Conservation (phyloP, 2,888 invertebrate species). For the Scaptomyza parva region DNA sequence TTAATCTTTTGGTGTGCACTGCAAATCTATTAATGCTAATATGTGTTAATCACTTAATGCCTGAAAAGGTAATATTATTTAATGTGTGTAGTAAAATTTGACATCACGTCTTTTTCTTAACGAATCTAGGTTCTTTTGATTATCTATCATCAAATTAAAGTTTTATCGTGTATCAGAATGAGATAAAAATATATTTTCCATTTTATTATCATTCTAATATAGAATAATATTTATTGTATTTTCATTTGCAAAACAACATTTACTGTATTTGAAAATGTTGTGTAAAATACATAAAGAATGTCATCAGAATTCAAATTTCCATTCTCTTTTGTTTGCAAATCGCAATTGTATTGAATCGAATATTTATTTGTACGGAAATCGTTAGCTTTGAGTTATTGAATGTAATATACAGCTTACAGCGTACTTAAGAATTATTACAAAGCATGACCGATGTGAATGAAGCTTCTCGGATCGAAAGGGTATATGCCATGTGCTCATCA, state of each 20-base stretch:
- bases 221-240: no score
- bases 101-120: neutral
- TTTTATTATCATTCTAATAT: no score
- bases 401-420: neutral
- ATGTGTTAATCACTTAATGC: neutral
- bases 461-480: slow-evolving; percentile 1
- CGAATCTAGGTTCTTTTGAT: neutral
- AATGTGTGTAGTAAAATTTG: neutral
- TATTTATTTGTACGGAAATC: slow-evolving; percentile 40
- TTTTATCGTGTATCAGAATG: neutral
- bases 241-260: neutral
- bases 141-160: neutral
- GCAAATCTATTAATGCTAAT: neutral
- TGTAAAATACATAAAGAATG: neutral
- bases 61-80: neutral
- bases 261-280: neutral
- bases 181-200: neutral
- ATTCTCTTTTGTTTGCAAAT: slow-evolving; percentile 41
- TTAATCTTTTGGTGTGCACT: slow-evolving; percentile 1
- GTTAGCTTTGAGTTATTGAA: slow-evolving; percentile 23
- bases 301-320: slow-evolving; percentile 1
- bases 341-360: neutral
- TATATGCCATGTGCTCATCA: slow-evolving; percentile 31
- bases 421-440: slow-evolving; percentile 1
- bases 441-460: neutral